Conservation (phyloP, 2,888 invertebrate genomes). For the Aleiodes leptofemur region DNA sequence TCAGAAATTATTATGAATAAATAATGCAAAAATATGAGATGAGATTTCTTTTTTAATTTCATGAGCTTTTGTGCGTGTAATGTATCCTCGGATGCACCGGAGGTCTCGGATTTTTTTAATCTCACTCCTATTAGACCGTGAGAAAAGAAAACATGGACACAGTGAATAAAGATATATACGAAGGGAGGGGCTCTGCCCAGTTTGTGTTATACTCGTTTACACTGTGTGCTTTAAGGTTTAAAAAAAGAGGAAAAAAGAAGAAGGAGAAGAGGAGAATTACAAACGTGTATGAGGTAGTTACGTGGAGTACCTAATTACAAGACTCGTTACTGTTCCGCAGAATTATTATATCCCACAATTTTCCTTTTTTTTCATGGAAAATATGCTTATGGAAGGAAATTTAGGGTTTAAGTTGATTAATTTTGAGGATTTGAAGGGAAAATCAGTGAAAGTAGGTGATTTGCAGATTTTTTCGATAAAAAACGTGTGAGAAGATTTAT, state of each 20-base stretch:
- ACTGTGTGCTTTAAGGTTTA: slow-evolving; percentile 21
- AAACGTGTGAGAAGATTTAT: no score
- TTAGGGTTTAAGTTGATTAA: no score
- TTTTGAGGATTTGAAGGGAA: no score
- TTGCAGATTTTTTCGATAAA: no score
- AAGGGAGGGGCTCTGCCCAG: slow-evolving; percentile 39
- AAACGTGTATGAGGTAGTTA: no score
- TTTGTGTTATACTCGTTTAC: slow-evolving; percentile 55
- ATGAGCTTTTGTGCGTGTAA: slow-evolving; percentile 29
- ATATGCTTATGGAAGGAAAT: no score
- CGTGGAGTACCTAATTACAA: slow-evolving; percentile 63
- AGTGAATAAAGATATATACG: slow-evolving; percentile 43
- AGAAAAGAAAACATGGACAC: slow-evolving; percentile 35
- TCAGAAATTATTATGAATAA: slow-evolving; percentile 1
- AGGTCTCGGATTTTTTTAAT: slow-evolving; percentile 41
- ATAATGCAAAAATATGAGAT: neutral
- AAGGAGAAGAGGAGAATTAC: no score
- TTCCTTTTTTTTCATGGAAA: slow-evolving; percentile 54
- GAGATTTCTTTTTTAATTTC: slow-evolving; percentile 36
- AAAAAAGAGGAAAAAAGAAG: no score
- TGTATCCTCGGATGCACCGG: neutral
- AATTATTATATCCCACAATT: slow-evolving; percentile 58
- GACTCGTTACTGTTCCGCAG: slow-evolving; percentile 61
- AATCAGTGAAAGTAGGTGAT: no score
- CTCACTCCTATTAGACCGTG: slow-evolving; percentile 1